A percentile compares a stretch with the other conserved stretches of the same genome.
phyloP scores from a whole-genome alignment of 2,113 vertebrate species.

The Salvelinus sp. region DNA sequence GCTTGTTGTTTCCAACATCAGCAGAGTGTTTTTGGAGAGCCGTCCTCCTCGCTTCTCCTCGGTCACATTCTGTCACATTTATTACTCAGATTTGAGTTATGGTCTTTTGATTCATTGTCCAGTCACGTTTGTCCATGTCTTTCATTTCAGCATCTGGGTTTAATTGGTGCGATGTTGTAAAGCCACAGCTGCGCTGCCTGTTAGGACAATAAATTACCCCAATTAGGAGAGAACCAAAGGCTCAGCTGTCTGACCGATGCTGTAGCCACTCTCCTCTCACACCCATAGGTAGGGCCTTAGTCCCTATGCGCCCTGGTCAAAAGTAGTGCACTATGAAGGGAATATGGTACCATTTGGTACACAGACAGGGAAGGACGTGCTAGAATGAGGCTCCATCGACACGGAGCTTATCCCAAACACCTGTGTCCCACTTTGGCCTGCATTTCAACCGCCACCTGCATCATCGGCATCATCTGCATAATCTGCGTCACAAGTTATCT shows the following conservation, averaged over 20 bases:
- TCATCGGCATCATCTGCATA: too few relatives aligned
- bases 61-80: slow-evolving; percentile 18
- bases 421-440: slow-evolving; percentile 40
- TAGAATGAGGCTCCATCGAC: slow-evolving; percentile 36
- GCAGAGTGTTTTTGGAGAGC: background rate
- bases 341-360: too few relatives aligned
- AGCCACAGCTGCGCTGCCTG: slow-evolving; percentile 72
- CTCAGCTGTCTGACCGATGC: slow-evolving; percentile 36
- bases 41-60: too few relatives aligned
- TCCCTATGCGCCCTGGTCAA: too few relatives aligned
- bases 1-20: slow-evolving; percentile 29
- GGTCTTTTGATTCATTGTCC: slow-evolving; percentile 37
- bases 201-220: slow-evolving; percentile 74
- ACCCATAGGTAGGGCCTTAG: too few relatives aligned
- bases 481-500: too few relatives aligned
- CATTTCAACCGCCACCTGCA: too few relatives aligned
- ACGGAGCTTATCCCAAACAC: slow-evolving; percentile 38
- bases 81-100: slow-evolving; percentile 34
- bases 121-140: slow-evolving; percentile 44
- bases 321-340: too few relatives aligned
- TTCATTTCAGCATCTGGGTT: slow-evolving; percentile 66
- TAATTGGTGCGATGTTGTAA: slow-evolving; percentile 64
- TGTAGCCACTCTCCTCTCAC: slow-evolving; percentile 23
- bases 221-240: slow-evolving; percentile 68
- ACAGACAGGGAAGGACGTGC: slow-evolving; percentile 13